A percentile compares a stretch with the other conserved stretches of the same genome.
Conservation (phyloP, 1,140 invertebrate genomes). For the Rhynchophorus ferrugineus region DNA sequence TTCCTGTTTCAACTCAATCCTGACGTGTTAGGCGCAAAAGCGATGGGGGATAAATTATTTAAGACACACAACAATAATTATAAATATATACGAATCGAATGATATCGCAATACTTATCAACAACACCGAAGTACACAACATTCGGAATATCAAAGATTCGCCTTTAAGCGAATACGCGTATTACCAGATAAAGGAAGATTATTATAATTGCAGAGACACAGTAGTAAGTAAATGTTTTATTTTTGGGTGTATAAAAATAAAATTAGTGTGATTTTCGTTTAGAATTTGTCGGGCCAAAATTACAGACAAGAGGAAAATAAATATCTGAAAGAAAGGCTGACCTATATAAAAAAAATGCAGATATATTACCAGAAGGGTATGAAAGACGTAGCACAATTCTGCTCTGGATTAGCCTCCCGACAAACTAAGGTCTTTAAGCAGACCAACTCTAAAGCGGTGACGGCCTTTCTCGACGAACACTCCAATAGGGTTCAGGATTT, state of each 20-base stretch:
- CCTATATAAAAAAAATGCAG: constrained; percentile 60
- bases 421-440: constrained; percentile 49
- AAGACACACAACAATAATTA: constrained; percentile 56
- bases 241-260: not conserved
- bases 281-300: constrained; percentile 31
- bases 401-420: constrained; percentile 56
- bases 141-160: constrained; percentile 23
- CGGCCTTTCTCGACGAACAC: constrained; percentile 34
- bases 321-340: constrained; percentile 45
- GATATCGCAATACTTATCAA: constrained; percentile 30
- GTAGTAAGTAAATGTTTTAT: constrained; percentile 5
- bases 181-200: constrained; percentile 31
- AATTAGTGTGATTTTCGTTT: no score
- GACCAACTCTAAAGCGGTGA: constrained; percentile 50
- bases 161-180: constrained; percentile 25
- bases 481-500: constrained; percentile 31
- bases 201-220: constrained; percentile 17
- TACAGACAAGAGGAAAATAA: constrained; percentile 47
- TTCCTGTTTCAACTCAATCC: constrained; percentile 51
- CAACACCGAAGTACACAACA: constrained; percentile 8
- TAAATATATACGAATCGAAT: constrained; percentile 47
- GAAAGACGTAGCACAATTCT: constrained; percentile 60
- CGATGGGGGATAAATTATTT: constrained; percentile 58
- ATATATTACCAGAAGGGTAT: constrained; percentile 56
- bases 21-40: constrained; percentile 51